Evolutionary conservation across 2,888 invertebrate genomes (phyloP).

Genomic region (Cephalotes varians): DNA sequence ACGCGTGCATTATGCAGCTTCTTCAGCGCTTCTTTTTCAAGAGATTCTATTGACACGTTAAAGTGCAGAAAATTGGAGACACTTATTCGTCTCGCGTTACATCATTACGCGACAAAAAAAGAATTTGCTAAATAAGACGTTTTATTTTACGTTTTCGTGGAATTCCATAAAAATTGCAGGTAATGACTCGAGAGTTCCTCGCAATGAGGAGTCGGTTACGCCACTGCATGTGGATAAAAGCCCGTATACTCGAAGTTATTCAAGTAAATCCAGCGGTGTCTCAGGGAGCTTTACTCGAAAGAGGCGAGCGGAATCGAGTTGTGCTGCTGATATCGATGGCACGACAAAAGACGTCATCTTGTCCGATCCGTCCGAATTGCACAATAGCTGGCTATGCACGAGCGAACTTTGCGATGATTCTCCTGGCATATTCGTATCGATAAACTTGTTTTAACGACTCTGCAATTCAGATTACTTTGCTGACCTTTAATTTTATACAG

Average conservation of each 20-base stretch:
- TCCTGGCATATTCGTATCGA: not conserved
- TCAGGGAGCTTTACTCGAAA: slow-evolving; percentile 37
- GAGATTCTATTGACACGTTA: not conserved
- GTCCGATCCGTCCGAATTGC: slow-evolving; percentile 25
- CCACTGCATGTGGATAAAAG: not conserved
- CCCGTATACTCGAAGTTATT: slow-evolving; percentile 36
- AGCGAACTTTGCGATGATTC: slow-evolving; percentile 12
- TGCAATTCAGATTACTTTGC: not conserved
- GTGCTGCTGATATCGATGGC: slow-evolving; percentile 47
- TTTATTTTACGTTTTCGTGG: not conserved
- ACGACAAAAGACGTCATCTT: slow-evolving; percentile 48
- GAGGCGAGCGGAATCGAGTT: slow-evolving; percentile 39
- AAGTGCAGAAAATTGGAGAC: not conserved
- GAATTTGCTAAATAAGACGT: not conserved
- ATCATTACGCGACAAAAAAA: not conserved
- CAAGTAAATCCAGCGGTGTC: slow-evolving; percentile 29
- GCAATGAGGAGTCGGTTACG: not conserved
- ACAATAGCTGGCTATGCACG: slow-evolving; percentile 24
- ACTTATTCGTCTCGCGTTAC: not conserved
- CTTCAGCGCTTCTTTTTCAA: not conserved
- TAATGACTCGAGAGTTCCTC: not conserved
- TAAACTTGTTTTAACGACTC: not conserved
- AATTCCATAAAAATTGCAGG: not conserved
- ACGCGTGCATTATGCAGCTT: slow-evolving; percentile 14
- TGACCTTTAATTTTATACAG: not conserved